A percentile compares a stretch with the other conserved stretches of the same genome.
These are phyloP conservation scores for Deroplatys truncata DNA, from an alignment of 2,888 invertebrate species.

Conservation along the genomic window DNA sequence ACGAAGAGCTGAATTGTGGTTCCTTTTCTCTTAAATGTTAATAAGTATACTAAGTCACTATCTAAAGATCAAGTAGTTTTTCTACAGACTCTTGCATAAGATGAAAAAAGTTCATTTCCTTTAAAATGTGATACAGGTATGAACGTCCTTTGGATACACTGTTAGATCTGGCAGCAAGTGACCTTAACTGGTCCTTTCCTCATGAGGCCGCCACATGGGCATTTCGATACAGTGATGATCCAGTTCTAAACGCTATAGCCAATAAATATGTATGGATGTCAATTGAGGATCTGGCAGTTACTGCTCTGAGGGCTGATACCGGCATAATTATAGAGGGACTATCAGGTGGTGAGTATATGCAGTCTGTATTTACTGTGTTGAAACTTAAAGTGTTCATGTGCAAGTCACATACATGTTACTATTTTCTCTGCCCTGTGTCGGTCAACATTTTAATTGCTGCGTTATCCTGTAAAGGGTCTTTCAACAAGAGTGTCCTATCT, in stretches of 20 bases:
- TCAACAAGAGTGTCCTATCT: no score
- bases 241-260: not conserved
- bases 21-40: no score
- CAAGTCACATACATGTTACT: no score
- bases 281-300: not conserved
- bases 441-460: no score
- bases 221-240: not conserved
- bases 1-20: no score
- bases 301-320: not conserved
- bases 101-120: no score
- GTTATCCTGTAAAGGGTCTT: no score
- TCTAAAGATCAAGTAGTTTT: no score
- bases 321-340: not conserved
- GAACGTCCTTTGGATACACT: not conserved
- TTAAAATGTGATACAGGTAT: not conserved
- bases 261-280: not conserved
- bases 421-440: no score
- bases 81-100: no score
- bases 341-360: not conserved
- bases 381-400: no score
- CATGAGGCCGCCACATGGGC: not conserved
- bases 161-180: not conserved
- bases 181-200: not conserved
- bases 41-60: no score
- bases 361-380: not conserved